Base-by-base conservation (phyloP, 2,113 vertebrate genomes). In the Columbina picui region DNA sequence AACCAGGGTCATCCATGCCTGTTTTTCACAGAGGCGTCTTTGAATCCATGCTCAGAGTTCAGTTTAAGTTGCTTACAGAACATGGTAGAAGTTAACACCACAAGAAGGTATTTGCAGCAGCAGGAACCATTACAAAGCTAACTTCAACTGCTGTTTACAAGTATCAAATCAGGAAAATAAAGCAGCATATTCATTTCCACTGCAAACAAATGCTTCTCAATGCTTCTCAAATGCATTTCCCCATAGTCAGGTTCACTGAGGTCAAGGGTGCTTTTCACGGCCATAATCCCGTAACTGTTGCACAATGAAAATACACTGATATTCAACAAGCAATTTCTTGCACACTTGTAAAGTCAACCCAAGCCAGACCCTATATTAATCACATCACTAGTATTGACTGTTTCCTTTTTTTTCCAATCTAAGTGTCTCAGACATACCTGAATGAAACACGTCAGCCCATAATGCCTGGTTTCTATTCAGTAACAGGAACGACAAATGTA, bases 341-440 rank as follows among this genome's bases (percentile, higher is more conserved):
- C 55, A 75, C 53, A 65, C 39, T 92, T 92, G 26, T 74, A 75
- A 84, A 92, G 45, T 53, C 61, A 89, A 29, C 34, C 57, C 38
- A 73, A 75, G 53, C 6, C 50, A 87, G 67, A 86, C 10, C 45
- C 34, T 41, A 6, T 79, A 76, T 91, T 73, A 92, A 90, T 93
- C 68, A 78, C 41, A 87, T 73, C 57, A 67, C 74, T 70, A 65
- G 4, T 86, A 87, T 56, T 69, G 68, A 89, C 32, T 68, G 17
- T 82, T 96, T 95, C 60, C 90, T 94, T 96, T 96, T 56, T 93
- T 89, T 93, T 87, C 90, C 74, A 93, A 64, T 80, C 39, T 84
- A 90, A 93, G 19, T 38, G 36, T 94, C 73, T 93, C 73, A 95
- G 45, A 61, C n/a, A 59, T 34, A 61, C 32, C 82, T 94, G 64